Evolutionary conservation across 2,888 invertebrate species (phyloP), one percentile per base, ranked within the genome.

Genomic region (Punctoribates punctum): DNA sequence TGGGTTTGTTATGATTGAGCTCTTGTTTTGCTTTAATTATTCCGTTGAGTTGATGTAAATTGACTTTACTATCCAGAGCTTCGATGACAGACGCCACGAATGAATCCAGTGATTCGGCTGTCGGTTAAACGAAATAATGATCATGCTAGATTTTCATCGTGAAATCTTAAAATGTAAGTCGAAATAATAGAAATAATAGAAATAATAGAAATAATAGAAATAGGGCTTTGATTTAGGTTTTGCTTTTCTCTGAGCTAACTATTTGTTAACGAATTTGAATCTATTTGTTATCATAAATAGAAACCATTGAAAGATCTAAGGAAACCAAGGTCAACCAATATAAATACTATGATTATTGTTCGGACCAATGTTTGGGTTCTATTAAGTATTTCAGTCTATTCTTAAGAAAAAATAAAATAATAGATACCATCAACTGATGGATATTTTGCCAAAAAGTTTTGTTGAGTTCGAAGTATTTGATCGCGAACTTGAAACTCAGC

Each of bases 401-500:
- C n/a, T n/a, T n/a, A n/a, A n/a, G n/a, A n/a, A 62, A 62, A 3
- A 17, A 62, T 11, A 8, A 62, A 62, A 20, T 27, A n/a, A 8
- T 42, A 51, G 25, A 67, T 60, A 75, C 75, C 42, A 67, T 77
- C 75, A 23, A 77, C 75, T 48, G 38, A 72, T 5, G 70, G 38
- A 73, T 77, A 25, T 15, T 78, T 77, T 13, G 62, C 54, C 15
- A 78, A 70, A 57, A 78, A 73, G 15, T 48, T 34, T 76, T 77
- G 74, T 48, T 78, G 73, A 17, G 38, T 27, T 51, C 57, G 48
- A n/a, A 75, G 25, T 17, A 82, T 65, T 23, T 77, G 67, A 17
- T 75, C 77, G 13, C 77, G 23, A 3, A 80, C 72, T 62, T 86
- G 85, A 74, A 86, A 84, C 82, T 91, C 90, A 77, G 86, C 80